phyloP scores from a whole-genome alignment of 2,113 vertebrate genomes.

The Oreochromis tanganicae region DNA sequence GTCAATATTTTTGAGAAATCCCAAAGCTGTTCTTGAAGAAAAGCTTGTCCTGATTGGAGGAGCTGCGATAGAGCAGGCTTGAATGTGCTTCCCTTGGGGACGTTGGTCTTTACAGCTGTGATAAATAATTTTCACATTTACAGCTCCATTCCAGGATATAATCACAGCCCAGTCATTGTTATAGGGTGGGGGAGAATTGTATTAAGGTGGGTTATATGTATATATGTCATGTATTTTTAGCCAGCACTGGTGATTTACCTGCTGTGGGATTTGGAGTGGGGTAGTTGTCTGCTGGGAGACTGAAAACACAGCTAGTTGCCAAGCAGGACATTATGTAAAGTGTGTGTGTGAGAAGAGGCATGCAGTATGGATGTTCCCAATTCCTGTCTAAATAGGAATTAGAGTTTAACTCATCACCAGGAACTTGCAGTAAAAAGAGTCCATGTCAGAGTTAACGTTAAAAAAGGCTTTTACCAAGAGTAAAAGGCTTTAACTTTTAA shows the following conservation, averaged over 20 bases:
- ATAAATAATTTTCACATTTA: conserved; percentile 36
- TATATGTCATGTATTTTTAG: conserved; percentile 23
- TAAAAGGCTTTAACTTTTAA: not conserved
- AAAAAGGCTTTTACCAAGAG: not conserved
- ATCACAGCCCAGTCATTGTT: not conserved
- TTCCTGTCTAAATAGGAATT: conserved; percentile 12
- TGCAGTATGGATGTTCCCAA: not conserved
- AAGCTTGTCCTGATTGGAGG: not conserved
- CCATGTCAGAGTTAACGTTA: not conserved
- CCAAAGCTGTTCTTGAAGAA: not conserved
- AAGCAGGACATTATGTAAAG: conserved; percentile 6
- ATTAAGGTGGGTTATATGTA: not conserved
- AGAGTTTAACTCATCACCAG: not conserved
- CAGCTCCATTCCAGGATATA: not conserved
- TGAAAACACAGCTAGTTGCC: conserved; percentile 27
- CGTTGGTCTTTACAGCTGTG: not conserved
- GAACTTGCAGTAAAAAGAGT: not conserved
- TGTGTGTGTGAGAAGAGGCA: not conserved
- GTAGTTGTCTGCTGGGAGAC: not conserved
- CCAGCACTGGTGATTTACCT: conserved; percentile 22
- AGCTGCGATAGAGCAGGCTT: not conserved
- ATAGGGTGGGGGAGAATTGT: not conserved
- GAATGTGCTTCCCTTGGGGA: not conserved
- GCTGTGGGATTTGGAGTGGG: not conserved
- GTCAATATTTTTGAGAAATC: not conserved